These are phyloP conservation scores for Philhelius pedissequus DNA, from an alignment of 2,888 invertebrate species.

Conservation along the genomic window DNA sequence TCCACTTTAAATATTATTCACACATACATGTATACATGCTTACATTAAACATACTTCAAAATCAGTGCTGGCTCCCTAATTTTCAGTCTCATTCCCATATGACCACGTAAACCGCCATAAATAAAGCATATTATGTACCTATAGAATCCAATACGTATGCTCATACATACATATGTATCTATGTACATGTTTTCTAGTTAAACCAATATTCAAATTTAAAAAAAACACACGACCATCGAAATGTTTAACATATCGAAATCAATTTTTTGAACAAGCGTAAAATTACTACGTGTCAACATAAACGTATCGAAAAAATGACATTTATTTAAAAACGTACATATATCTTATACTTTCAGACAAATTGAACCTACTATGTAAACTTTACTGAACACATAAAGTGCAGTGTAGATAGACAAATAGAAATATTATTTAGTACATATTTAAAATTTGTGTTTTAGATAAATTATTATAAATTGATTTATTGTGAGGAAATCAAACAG, in stretches of 20 bases:
- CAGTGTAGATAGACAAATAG: conserved; percentile 43
- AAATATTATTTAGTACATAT: conserved; percentile 48
- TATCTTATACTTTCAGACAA: conserved; percentile 14
- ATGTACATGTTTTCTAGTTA: neutral
- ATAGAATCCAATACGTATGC: too few relatives aligned
- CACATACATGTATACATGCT: too few relatives aligned
- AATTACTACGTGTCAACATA: conserved; percentile 29
- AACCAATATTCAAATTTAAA: neutral
- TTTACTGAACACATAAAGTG: conserved; percentile 8
- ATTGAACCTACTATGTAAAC: conserved; percentile 16
- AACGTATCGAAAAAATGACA: conserved; percentile 50
- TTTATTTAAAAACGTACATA: conserved; percentile 33
- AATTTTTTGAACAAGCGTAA: conserved; percentile 33
- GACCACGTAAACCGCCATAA: neutral
- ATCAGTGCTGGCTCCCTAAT: neutral
- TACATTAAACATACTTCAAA: too few relatives aligned
- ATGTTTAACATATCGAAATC: conserved; percentile 53
- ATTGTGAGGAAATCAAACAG: conserved; percentile 38
- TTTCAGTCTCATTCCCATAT: neutral
- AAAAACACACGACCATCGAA: conserved; percentile 45
- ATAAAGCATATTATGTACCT: neutral
- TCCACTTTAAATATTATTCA: too few relatives aligned
- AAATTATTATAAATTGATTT: conserved; percentile 48
- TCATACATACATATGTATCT: neutral
- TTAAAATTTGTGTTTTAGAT: conserved; percentile 52